Base-by-base conservation (phyloP, 2,113 vertebrate genomes). In the Dicaeum eximium region DNA sequence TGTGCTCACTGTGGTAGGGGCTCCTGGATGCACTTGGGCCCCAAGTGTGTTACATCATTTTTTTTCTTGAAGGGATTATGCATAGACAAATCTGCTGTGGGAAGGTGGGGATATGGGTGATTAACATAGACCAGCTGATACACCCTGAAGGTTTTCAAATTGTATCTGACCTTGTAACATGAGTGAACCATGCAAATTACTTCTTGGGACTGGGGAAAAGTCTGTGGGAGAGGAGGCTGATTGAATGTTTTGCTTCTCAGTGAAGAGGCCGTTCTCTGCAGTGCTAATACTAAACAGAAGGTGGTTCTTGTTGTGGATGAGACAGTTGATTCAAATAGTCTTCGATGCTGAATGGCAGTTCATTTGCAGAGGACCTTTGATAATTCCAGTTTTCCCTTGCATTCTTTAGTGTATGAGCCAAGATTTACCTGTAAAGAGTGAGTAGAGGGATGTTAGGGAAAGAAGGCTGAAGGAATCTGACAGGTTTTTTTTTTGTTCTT, bases 1-100 rank as follows among this genome's bases (percentile, higher is more conserved):
- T 53, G 40, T 35, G n/a, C 54, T 50, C 20, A 4, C 56, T 81
- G 15, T 74, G 57, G 15, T 67, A 42, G 42, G 33, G 79, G 44
- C 24, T 82, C 10, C 61, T 71, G 53, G 38, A 33, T 38, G 47
- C 20, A 11, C n/a, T 40, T 70, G 13, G 73, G 40, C 11, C 25
- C 42, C 1, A 67, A 53, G 20, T 28, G 16, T 38, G 22, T 56
- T 57, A 38, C 0, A 0, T 30, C 5, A 12, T 38, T 10, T 7
- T 10, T 62, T 53, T 28, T 35, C 42, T 60, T 35, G 22, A 21
- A 78, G 37, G 16, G 10, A 31, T 72, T 69, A 9, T 44, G 21
- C 37, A 25, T 15, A 77, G 62, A 27, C 21, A 67, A 4, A 37
- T 11, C 16, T 54, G 45, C 38, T 58, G 30, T 71, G 56, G 22